A percentile compares a stretch with the other conserved stretches of the same genome.
Evolutionary conservation across 2,113 vertebrate genomes (phyloP).

Genomic region (Oreotrochilus melanogaster): DNA sequence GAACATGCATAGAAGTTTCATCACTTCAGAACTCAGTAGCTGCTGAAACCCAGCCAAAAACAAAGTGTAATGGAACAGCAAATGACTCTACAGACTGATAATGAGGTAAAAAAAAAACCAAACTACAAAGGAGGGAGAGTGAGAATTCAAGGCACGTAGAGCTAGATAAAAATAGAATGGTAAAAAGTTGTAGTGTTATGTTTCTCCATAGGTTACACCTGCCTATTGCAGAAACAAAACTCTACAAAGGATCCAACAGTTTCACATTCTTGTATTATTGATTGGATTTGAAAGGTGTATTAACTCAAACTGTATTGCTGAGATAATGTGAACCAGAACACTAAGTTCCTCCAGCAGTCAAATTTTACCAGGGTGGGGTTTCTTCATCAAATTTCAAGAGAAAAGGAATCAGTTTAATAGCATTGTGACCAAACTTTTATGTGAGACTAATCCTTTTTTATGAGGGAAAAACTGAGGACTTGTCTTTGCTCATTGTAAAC

Average conservation of each 20-base stretch:
- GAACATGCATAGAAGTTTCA: not conserved
- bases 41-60: slow-evolving; percentile 3
- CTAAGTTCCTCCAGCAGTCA: not conserved
- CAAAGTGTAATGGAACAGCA: not conserved
- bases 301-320: not conserved
- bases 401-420: not conserved
- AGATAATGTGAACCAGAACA: not conserved
- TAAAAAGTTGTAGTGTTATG: not conserved
- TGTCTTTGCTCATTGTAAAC: not conserved
- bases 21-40: not conserved
- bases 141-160: not conserved
- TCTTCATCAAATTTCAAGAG: not conserved
- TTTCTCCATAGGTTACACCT: not conserved
- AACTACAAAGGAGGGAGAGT: not conserved
- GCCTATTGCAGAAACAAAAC: not conserved
- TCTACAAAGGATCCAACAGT: not conserved
- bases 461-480: not conserved
- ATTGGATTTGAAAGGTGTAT: not conserved
- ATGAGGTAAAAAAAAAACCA: slow-evolving; percentile 67
- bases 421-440: not conserved
- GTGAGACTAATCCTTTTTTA: not conserved
- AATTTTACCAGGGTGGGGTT: not conserved
- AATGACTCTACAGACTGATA: slow-evolving; percentile 1
- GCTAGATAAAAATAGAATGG: slow-evolving; percentile 9
- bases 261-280: not conserved